Base-by-base conservation (phyloP, 2,888 invertebrate genomes). In the Stomorhina lunata region DNA sequence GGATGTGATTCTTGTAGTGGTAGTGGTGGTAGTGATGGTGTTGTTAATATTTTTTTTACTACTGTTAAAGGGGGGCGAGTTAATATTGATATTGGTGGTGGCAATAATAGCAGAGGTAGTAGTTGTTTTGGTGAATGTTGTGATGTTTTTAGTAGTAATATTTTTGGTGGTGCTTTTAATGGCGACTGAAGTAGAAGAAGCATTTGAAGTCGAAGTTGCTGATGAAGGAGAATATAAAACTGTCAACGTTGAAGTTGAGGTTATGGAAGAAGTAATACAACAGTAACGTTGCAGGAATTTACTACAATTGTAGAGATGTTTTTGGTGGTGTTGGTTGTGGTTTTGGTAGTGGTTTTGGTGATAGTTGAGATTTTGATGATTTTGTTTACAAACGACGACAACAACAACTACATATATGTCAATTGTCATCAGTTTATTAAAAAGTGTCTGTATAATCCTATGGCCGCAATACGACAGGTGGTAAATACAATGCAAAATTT, bases 321-420 rank as follows among this genome's bases (percentile, higher is more conserved):
- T 81, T 81, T 77, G 73, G 68, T 81, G 75, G 78, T 85, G 71
- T 61, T 84, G 76, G 80, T 84, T 76, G 81, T 84, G 76, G 80
- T 81, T 69, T 84, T 85, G 59, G 84, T 84, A 34, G 73, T 82
- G 66, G 76, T 86, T 77, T 78, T 84, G 82, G 80, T 83, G 66
- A 78, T 84, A 69, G 75, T 85, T 77, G 84, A 83, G 63, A 72
- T 82, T 78, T 80, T 85, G 84, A 85, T 86, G 84, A 79, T 69
- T 75, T 80, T 68, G 61, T 72, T 79, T 76, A 81, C 66, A 83
- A 76, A 82, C 80, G 81, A 73, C 82, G 73, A 81, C 82, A 82
- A 82, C 82, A 82, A 79, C 82, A 79, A 79, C 82, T 82, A 79
- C 79, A 61, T 59, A 45, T 29, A 34, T 6, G 48, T 75, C 27